Evolutionary conservation across 2,888 invertebrate species (phyloP).

Genomic region (Trachelus iudaicus): DNA sequence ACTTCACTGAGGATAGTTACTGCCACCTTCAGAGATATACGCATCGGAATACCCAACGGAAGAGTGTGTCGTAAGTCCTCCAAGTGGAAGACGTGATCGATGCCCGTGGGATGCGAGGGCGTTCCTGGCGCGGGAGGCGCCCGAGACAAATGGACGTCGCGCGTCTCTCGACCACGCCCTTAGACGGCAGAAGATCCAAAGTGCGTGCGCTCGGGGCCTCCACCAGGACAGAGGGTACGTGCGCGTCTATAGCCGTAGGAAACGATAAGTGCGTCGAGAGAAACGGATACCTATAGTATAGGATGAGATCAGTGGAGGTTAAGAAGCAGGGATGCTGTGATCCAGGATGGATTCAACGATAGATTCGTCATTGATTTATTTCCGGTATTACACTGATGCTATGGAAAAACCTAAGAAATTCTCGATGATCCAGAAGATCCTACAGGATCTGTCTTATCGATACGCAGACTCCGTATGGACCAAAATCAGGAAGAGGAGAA

Average conservation of each 20-base stretch:
- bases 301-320: neutral
- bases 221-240: conserved; percentile 30
- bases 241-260: conserved; percentile 15
- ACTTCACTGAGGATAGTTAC: neutral
- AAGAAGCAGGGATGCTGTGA: neutral
- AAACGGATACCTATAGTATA: neutral
- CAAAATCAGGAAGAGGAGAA: neutral
- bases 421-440: too few relatives aligned
- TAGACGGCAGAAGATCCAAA: conserved; percentile 39
- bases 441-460: neutral
- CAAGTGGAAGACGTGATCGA: conserved; percentile 64
- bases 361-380: neutral
- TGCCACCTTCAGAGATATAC: neutral
- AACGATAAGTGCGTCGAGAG: conserved; percentile 23
- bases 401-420: too few relatives aligned
- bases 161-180: conserved; percentile 65
- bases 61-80: conserved; percentile 20
- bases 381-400: neutral
- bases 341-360: neutral
- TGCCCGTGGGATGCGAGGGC: conserved; percentile 66
- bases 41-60: conserved; percentile 12
- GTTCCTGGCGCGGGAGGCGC: conserved; percentile 66
- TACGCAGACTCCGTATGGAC: neutral
- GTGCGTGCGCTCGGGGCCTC: conserved; percentile 26
- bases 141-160: conserved; percentile 67